phyloP scores from a whole-genome alignment of 1,140 invertebrate species.

The Chymomyza costata region DNA sequence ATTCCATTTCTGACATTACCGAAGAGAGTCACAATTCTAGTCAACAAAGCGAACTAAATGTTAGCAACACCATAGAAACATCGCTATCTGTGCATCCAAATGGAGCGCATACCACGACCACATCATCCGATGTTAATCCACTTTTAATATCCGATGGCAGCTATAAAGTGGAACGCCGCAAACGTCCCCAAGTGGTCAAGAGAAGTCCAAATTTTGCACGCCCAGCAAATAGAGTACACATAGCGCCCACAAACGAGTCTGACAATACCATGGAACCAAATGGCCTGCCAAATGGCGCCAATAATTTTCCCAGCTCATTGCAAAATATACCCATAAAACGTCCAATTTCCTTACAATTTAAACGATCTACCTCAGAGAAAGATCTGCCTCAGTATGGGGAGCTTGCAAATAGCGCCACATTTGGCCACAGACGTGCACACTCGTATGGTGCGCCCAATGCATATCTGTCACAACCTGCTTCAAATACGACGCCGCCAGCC shows the following conservation, averaged over 20 bases:
- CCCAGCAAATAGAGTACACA: conserved; percentile 21
- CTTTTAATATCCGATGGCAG: conserved; percentile 46
- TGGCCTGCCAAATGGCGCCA: not conserved
- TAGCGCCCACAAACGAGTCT: not conserved
- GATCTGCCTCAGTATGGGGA: conserved; percentile 56
- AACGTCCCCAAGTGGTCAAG: conserved; percentile 62
- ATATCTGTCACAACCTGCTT: conserved; percentile 47
- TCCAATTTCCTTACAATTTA: conserved; percentile 60
- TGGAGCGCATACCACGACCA: conserved; percentile 20
- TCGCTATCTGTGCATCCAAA: conserved; percentile 58
- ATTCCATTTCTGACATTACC: conserved; percentile 65
- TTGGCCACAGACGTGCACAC: conserved; percentile 61
- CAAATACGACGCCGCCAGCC: conserved; percentile 11
- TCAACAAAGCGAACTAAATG: conserved; percentile 67
- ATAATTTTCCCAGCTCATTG: conserved; percentile 12
- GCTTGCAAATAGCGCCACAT: conserved; percentile 8
- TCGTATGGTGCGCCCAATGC: conserved; percentile 67
- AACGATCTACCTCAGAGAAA: conserved; percentile 62
- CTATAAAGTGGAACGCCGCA: conserved; percentile 55
- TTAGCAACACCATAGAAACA: conserved; percentile 47
- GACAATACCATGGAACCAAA: not conserved
- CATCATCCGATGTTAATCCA: conserved; percentile 62
- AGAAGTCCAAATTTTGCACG: conserved; percentile 64
- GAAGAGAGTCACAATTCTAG: conserved; percentile 71
- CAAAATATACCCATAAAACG: conserved; percentile 20